Evolutionary conservation across 35 echinoderm and acorn worm species (phyloP), one percentile per base, ranked within the genome.

Genomic region (Apostichopus japonicus): DNA sequence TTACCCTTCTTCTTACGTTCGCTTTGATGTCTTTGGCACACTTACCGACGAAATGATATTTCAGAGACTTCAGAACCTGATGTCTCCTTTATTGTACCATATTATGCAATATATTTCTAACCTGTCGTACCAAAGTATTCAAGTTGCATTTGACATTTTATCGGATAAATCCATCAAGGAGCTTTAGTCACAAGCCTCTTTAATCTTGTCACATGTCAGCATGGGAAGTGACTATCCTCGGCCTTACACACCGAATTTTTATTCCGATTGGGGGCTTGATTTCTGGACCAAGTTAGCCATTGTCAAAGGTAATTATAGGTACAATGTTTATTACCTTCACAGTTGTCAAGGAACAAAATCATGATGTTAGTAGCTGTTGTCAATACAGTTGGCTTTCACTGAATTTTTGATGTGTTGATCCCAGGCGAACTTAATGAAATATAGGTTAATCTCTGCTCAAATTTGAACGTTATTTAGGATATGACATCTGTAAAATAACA

Each of bases 161-260:
- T 59, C 91, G 8, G 78, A 92, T n/a, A 92, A 84, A 84, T 75
- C 80, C 6, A 83, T 83, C 80, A 83, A 56, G 33, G 86, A 88
- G 23, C 86, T 88, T 5, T 65, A 67, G 10, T 88, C 86, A 19
- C 10, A 88, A 3, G 65, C 86, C 15, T 44, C 24, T 24, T 23
- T 88, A 54, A 33, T 56, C 24, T 27, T 88, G 10, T 19, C 56
- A 59, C 86, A 88, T 59, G 65, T 72, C 24, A 72, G 86, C 25
- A 10, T 88, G 15, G 86, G 86, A 63, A 88, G n/a, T 24, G 86
- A 88, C 58, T 88, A 67, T 67, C 86, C 86, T 23, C 23, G 86
- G n/a, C 86, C 86, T 67, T 67, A 23, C 9, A 88, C 57, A 4
- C 86, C 86, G n/a, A 70, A 88, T 65, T 63, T 63, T 65, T 27